These are phyloP conservation scores for Sitophilus oryzae DNA, from an alignment of 1,140 invertebrate genomes.

Conservation along the genomic window DNA sequence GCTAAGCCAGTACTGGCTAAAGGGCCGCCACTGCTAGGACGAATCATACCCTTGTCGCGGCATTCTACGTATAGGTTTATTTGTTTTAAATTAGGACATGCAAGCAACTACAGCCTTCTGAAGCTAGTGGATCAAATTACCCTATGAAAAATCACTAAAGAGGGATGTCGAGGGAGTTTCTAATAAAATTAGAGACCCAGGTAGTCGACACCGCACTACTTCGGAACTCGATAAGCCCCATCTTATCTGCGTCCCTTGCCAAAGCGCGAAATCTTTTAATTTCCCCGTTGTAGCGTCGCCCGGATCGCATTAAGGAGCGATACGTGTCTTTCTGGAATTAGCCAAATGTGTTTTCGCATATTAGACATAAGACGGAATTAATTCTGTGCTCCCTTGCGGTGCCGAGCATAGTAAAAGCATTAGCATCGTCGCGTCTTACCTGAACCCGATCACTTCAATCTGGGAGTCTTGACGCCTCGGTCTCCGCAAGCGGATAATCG, in stretches of 20 bases:
- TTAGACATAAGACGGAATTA: constrained; percentile 45
- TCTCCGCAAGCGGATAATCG: constrained; percentile 42
- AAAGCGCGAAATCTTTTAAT: constrained; percentile 24
- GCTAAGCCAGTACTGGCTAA: no score
- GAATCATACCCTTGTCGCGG: neutral
- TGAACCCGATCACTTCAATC: constrained; percentile 26
- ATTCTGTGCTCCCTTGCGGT: constrained; percentile 41
- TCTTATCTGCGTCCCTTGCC: constrained; percentile 17
- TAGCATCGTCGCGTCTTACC: constrained; percentile 43
- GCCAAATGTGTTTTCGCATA: constrained; percentile 45
- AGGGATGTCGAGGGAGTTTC: no score
- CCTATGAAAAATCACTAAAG: no score
- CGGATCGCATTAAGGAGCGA: constrained; percentile 27
- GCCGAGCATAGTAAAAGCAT: constrained; percentile 42
- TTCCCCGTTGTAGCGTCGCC: constrained; percentile 19
- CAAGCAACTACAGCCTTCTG: no score
- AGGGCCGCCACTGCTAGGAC: constrained; percentile 23
- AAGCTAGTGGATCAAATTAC: no score
- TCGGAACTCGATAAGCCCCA: constrained; percentile 17
- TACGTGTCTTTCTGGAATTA: constrained; percentile 43
- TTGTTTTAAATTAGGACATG: neutral
- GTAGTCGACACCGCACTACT: no score
- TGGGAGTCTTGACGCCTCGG: constrained; percentile 31
- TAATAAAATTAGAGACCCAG: no score
- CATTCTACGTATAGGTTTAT: neutral